Percentiles rank a stretch among this genome's conserved stretches.
Conservation (phyloP, 2,797 vertebrate genomes). For the Dipus sagitta region DNA sequence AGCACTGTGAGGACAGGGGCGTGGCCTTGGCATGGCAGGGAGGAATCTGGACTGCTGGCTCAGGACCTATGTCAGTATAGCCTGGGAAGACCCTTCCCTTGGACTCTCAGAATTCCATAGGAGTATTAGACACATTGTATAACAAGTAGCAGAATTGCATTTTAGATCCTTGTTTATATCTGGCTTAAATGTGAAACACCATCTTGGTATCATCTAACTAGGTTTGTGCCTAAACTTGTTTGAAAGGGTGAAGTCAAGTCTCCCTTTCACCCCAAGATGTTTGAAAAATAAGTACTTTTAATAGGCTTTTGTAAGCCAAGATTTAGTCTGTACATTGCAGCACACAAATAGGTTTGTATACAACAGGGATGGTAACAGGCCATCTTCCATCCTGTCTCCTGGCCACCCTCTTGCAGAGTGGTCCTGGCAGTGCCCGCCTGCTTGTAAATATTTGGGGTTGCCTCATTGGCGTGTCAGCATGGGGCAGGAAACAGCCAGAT, state of each 20-base stretch:
- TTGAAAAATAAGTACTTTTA: conserved; percentile 62
- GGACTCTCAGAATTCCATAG: conserved; percentile 25
- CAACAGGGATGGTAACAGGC: conserved; percentile 41
- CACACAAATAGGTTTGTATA: conserved; percentile 65
- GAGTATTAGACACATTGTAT: not conserved
- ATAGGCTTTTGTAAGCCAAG: conserved; percentile 56
- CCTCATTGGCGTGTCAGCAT: conserved; percentile 63
- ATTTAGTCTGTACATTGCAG: conserved; percentile 48
- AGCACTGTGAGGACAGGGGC: not conserved
- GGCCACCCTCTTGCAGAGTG: conserved; percentile 19
- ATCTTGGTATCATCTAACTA: conserved; percentile 54
- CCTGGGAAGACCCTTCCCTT: not conserved
- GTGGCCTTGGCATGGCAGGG: not conserved
- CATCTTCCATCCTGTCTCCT: not conserved
- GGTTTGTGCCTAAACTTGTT: not conserved
- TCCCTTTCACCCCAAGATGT: conserved; percentile 46
- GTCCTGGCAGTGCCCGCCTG: conserved; percentile 73
- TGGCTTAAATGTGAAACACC: conserved; percentile 53
- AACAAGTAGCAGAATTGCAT: not conserved
- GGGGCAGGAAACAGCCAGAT: conserved; percentile 69
- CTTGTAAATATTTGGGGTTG: conserved; percentile 68
- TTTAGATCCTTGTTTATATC: conserved; percentile 39
- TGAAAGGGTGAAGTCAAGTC: conserved; percentile 35
- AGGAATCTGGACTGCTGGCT: not conserved
- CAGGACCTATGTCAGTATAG: not conserved